These are phyloP conservation scores for Heliornis fulica DNA, from an alignment of 2,113 vertebrate genomes.

Conservation along the genomic window DNA sequence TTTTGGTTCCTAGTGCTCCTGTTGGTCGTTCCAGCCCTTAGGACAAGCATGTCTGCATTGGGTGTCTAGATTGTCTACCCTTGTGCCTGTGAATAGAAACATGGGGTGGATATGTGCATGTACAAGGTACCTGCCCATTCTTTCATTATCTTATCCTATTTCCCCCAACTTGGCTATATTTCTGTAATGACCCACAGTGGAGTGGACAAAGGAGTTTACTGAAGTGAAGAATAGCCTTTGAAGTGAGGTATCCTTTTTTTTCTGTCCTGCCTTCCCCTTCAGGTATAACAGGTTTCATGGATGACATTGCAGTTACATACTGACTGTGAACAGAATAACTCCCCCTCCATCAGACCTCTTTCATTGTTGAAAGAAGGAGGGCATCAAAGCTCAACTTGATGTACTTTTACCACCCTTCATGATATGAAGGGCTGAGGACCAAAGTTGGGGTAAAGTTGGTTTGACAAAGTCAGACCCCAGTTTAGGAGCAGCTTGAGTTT, in stretches of 20 bases:
- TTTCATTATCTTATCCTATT: background rate
- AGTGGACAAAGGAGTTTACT: background rate
- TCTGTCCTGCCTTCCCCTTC: rapidly evolving
- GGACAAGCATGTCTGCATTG: background rate
- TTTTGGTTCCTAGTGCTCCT: background rate
- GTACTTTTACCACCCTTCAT: background rate
- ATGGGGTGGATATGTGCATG: background rate
- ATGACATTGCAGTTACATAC: background rate
- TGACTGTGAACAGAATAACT: background rate
- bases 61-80: background rate
- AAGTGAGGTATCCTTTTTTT: background rate
- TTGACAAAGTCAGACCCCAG: background rate
- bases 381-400: background rate
- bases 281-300: background rate
- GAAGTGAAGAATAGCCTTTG: background rate
- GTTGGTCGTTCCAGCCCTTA: background rate
- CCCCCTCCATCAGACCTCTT: background rate
- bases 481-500: background rate
- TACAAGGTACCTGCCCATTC: background rate
- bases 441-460: background rate
- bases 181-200: background rate
- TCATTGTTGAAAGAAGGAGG: background rate
- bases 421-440: background rate
- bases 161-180: background rate
- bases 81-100: background rate